These are phyloP conservation scores for Cephus cinctus DNA, from an alignment of 1,140 invertebrate genomes.

Conservation along the genomic window DNA sequence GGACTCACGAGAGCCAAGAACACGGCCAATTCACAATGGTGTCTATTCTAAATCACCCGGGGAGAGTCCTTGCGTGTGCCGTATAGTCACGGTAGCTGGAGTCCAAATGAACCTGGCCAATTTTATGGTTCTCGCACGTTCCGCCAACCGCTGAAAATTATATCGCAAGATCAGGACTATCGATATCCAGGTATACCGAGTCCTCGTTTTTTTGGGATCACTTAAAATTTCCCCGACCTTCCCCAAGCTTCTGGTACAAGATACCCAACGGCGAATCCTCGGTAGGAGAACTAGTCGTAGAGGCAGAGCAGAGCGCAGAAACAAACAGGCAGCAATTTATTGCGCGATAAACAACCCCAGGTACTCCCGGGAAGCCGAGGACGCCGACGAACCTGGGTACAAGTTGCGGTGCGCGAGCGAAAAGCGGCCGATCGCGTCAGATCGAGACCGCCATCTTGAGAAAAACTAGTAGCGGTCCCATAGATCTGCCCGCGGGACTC, in stretches of 20 bases:
- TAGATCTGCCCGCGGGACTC: constrained; percentile 25
- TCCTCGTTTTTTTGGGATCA: too few relatives aligned
- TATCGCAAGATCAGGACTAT: too few relatives aligned
- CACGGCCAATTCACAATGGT: constrained; percentile 6
- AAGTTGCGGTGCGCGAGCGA: constrained; percentile 1
- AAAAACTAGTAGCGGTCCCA: constrained; percentile 45
- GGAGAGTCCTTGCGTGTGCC: too few relatives aligned
- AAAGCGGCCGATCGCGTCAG: constrained; percentile 31
- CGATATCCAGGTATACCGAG: too few relatives aligned
- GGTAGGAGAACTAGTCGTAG: too few relatives aligned
- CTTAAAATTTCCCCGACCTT: too few relatives aligned
- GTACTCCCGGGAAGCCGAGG: constrained; percentile 14
- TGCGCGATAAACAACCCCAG: constrained; percentile 28
- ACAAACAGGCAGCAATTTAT: constrained; percentile 28
- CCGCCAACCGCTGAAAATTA: too few relatives aligned
- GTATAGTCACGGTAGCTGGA: constrained; percentile 6
- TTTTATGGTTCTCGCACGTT: constrained; percentile 10
- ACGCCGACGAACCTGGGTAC: constrained; percentile 1
- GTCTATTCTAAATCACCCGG: neutral
- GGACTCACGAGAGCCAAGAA: constrained; percentile 1
- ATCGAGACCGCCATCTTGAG: constrained; percentile 22
- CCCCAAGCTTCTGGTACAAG: too few relatives aligned
- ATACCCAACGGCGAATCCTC: too few relatives aligned
- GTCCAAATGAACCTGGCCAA: constrained; percentile 4
- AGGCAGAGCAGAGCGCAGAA: too few relatives aligned